phyloP scores from a whole-genome alignment of 2,113 vertebrate genomes.

The Chamaetylas fuelleborni region DNA sequence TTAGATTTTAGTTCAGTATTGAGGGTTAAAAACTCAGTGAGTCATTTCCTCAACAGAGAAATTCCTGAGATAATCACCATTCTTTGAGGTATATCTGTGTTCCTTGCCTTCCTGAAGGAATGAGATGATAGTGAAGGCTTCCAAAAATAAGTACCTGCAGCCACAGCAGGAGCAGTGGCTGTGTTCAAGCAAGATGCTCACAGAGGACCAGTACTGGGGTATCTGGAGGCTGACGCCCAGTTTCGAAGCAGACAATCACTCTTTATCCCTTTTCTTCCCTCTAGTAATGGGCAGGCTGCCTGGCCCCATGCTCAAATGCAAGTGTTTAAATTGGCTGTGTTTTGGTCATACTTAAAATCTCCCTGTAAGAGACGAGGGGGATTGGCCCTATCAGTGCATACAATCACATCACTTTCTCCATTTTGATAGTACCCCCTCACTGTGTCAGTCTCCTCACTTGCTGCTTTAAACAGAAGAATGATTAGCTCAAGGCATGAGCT shows the following conservation, averaged over 20 bases:
- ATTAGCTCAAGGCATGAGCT: background rate
- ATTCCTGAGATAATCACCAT: background rate
- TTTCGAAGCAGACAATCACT: background rate
- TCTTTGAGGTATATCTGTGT: background rate
- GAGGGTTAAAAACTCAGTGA: background rate
- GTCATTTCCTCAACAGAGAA: background rate
- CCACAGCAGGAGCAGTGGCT: background rate
- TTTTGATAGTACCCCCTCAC: background rate
- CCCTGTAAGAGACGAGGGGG: background rate
- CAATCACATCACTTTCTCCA: accelerated
- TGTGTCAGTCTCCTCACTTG: background rate
- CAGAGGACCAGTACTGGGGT: background rate
- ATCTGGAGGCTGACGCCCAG: background rate
- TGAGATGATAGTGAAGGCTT: background rate
- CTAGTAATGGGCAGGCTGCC: background rate
- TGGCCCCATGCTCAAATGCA: background rate
- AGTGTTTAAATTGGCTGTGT: background rate
- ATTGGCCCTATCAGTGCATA: background rate
- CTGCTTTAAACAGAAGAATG: background rate
- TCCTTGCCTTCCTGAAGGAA: background rate
- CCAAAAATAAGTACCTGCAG: background rate
- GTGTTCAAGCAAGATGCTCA: background rate
- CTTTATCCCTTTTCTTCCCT: background rate
- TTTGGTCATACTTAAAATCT: background rate
- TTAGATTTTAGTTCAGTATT: background rate